Base-by-base conservation (phyloP, 1,140 invertebrate genomes). In the Watersipora subatra region DNA sequence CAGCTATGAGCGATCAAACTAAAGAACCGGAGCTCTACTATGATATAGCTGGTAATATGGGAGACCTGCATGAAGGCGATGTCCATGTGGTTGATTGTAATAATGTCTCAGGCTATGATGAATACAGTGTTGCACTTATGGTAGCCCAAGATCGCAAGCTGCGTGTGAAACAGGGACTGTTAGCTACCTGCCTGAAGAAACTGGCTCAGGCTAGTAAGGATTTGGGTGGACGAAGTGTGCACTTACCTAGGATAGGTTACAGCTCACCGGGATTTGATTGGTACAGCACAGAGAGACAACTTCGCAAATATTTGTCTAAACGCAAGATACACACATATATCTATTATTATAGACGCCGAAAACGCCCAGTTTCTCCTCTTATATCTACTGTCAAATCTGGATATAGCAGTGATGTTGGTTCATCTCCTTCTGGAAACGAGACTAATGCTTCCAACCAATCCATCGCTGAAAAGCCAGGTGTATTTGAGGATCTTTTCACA, bases 271-370 rank as follows among this genome's bases (percentile, higher is more conserved):
- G 71, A 12, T 78, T 78, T 67, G 77, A 79, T 69, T 80, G 78
- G 78, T 80, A 80, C 61, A 76, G 76, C n/a, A 78, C 76, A 12
- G 78, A 80, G 64, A 69, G 77, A 68, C 69, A 78, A 15, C 73
- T 80, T n/a, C 71, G 72, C 22, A 80, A 80, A 71, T 68, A 73
- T 56, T 66, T 80, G 55, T 66, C 76, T 19, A 66, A 73, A 0
- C 73, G 69, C 64, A 75, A 74, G 22, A 75, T 80, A 62, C 75
- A 74, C 3, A 77, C 77, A 3, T 78, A 71, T 59, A 74, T 80
- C 73, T 80, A 78, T 76, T 73, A 71, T 77, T 74, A 59, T n/a
- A 17, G 63, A n/a, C 15, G 17, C 2, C 17, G 19, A n/a, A 67
- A 20, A 27, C 26, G 15, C 3, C 26, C 12, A 3, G 15, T 2